phyloP scores from a whole-genome alignment of 2,797 vertebrate genomes.

The Phoxinus dragarum region DNA sequence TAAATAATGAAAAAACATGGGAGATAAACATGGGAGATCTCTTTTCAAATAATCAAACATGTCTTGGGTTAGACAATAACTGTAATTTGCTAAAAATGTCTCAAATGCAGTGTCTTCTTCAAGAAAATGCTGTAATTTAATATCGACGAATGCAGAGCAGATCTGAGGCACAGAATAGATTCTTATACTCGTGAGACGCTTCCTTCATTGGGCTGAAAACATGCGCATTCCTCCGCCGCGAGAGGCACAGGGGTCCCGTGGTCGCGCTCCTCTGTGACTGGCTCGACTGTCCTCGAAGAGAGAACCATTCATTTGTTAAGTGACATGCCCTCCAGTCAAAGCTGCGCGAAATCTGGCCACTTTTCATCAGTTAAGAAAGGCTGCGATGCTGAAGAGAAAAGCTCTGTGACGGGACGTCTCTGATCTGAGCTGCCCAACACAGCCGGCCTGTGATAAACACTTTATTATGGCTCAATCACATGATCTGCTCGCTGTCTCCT shows the following conservation, averaged over 20 bases:
- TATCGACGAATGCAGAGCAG: constrained; percentile 15
- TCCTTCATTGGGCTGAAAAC: constrained; percentile 56
- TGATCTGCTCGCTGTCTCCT: constrained; percentile 36
- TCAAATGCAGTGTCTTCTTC: not conserved
- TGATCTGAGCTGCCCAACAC: constrained; percentile 47
- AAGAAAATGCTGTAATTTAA: constrained; percentile 34
- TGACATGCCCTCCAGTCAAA: constrained; percentile 73
- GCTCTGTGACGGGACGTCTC: constrained; percentile 59
- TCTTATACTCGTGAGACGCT: constrained; percentile 42
- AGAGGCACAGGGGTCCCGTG: constrained; percentile 73
- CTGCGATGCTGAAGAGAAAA: constrained; percentile 59
- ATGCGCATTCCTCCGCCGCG: constrained; percentile 67
- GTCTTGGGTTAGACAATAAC: not conserved
- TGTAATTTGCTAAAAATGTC: constrained; percentile 19
- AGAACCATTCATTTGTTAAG: constrained; percentile 76
- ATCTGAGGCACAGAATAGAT: constrained; percentile 37
- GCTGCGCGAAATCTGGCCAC: constrained; percentile 68
- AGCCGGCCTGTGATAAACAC: constrained; percentile 53
- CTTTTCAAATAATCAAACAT: constrained; percentile 22
- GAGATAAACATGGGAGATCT: not conserved
- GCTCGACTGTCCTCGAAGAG: constrained; percentile 73
- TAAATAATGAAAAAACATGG: not conserved
- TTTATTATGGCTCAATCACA: constrained; percentile 47
- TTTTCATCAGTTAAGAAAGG: constrained; percentile 68
- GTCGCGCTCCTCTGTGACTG: constrained; percentile 69